Base-by-base conservation (phyloP, 2,888 invertebrate species). In the Eristalis intricaria region DNA sequence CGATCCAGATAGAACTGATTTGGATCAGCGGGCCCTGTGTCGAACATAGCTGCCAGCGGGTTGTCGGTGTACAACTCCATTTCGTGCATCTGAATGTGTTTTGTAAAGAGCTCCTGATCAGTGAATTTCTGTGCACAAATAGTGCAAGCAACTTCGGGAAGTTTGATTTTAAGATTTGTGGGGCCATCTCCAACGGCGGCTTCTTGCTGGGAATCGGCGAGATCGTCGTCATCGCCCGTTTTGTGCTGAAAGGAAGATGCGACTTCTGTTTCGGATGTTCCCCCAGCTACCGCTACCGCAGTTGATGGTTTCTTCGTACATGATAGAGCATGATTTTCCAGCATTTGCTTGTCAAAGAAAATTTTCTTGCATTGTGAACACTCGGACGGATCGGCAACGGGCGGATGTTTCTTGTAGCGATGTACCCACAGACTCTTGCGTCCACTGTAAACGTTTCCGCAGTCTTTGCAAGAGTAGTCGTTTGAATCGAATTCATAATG, bases 381-480 rank as follows among this genome's bases (percentile, higher is more conserved):
- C 77, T 91, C 91, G 0, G 92, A 92, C 4, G 93, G 93, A 88
- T 93, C 91, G 0, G 93, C 91, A 23, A 92, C 91, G 81, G 92
- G 91, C 4, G 93, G 93, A 91, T 93, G 93, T 89, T 93, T 93
- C 84, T 93, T 93, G 78, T 93, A 93, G 22, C 93, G 92, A 90
- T 93, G 93, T 68, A 93, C 93, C 93, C 93, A 93, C 50, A 93
- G 90, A 85, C 93, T 93, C 89, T 93, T 93, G 19, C 93, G 91
- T 2, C 93, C 93, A 70, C 93, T 92, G 83, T 93, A 93, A 0
- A 93, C 92, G 85, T 93, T 93, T 26, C 93, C 93, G 76, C 93
- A 93, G 80, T 93, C 93, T 89, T 93, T 93, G 89, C 93, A 93
- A 29, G 93, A 93, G 75, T 93, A 93, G 78, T 93, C 93, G 78